phyloP scores from a whole-genome alignment of 1,140 invertebrate species.

The Armadillidium nasatum region DNA sequence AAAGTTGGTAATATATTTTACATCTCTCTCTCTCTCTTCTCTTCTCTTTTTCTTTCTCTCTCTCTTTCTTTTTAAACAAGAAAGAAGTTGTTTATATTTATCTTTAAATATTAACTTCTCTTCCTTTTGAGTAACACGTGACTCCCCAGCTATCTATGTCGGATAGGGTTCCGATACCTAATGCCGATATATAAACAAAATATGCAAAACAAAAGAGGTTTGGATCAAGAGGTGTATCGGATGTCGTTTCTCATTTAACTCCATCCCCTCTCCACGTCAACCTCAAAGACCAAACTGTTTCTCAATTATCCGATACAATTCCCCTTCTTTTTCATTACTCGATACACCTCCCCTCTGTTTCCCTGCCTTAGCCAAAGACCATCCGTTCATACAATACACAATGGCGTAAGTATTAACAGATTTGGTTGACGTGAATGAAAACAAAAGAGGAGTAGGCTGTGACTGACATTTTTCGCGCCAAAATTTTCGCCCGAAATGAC shows the following conservation, averaged over 20 bases:
- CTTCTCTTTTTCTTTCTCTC: too few relatives aligned
- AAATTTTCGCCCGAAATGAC: not conserved
- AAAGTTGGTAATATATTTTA: too few relatives aligned
- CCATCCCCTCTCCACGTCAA: not conserved
- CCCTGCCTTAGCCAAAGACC: too few relatives aligned
- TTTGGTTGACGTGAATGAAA: not conserved
- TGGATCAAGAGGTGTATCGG: not conserved
- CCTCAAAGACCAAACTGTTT: constrained; percentile 5
- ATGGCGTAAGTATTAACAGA: not conserved
- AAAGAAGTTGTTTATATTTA: too few relatives aligned
- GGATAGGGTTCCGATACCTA: not conserved
- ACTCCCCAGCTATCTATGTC: too few relatives aligned
- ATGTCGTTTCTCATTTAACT: not conserved
- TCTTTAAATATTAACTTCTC: too few relatives aligned
- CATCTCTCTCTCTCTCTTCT: too few relatives aligned
- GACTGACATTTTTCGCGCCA: not conserved
- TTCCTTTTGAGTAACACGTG: too few relatives aligned
- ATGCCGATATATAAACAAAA: not conserved
- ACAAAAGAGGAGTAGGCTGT: not conserved
- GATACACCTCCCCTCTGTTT: not conserved
- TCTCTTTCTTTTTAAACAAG: too few relatives aligned
- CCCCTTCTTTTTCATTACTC: not conserved
- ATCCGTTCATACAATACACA: too few relatives aligned
- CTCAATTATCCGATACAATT: not conserved
- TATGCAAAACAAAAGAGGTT: not conserved